Conservation (phyloP, 2,888 invertebrate species). For the Timema podura region DNA sequence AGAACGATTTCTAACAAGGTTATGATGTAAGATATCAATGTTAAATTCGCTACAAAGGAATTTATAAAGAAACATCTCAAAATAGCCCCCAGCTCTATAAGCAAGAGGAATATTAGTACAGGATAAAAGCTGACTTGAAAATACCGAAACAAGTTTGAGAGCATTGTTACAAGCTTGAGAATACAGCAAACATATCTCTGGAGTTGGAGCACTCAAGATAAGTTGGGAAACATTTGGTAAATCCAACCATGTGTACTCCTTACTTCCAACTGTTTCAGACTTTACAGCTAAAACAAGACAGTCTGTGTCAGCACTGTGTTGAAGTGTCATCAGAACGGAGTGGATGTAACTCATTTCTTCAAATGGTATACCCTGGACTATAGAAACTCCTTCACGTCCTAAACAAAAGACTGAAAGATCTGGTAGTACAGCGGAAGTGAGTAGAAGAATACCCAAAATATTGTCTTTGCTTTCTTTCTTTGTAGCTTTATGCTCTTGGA, state of each 20-base stretch:
- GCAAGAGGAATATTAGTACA: background rate
- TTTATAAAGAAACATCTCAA: constrained; percentile 16
- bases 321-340: background rate
- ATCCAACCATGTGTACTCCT: constrained; percentile 21
- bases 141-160: constrained; percentile 14
- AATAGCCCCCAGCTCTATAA: constrained; percentile 17
- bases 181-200: constrained; percentile 22
- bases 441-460: constrained; percentile 15
- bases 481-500: background rate
- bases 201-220: constrained; percentile 24
- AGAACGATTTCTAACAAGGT: constrained; percentile 18
- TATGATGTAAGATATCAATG: too few species aligned
- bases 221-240: constrained; percentile 24
- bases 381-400: constrained; percentile 14
- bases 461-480: background rate
- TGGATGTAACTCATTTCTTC: constrained; percentile 24
- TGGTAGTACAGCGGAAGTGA: constrained; percentile 25
- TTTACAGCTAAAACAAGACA: constrained; percentile 15
- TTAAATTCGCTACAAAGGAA: too few species aligned
- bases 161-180: constrained; percentile 20
- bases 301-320: background rate
- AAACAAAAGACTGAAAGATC: constrained; percentile 22
- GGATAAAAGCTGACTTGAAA: background rate
- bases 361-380: constrained; percentile 24
- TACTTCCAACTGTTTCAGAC: background rate